These are phyloP conservation scores for Dryobotodes eremita DNA, from an alignment of 2,888 invertebrate species.

Conservation along the genomic window DNA sequence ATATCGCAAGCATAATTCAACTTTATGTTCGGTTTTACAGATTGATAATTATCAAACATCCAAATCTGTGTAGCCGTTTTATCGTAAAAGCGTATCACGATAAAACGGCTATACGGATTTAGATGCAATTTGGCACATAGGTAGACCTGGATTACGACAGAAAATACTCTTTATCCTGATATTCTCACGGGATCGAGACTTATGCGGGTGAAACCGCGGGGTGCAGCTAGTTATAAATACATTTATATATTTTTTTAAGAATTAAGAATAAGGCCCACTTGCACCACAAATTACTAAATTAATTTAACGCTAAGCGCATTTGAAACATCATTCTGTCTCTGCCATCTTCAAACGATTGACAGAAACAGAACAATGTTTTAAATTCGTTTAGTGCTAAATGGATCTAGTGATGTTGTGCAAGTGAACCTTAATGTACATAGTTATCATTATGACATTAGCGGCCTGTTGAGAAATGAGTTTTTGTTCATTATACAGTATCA, in stretches of 20 bases:
- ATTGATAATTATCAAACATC: background rate
- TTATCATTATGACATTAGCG: background rate
- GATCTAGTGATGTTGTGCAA: background rate
- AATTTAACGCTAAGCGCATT: background rate
- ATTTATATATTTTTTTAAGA: too few species aligned
- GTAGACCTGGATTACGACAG: too few species aligned
- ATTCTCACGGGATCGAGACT: too few species aligned
- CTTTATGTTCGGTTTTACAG: background rate
- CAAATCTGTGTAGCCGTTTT: too few species aligned
- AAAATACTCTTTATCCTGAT: too few species aligned
- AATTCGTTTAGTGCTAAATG: background rate
- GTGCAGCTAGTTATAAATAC: too few species aligned
- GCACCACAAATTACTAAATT: background rate
- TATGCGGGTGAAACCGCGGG: too few species aligned
- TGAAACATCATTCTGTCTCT: too few species aligned
- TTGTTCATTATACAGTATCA: background rate
- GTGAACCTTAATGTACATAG: background rate
- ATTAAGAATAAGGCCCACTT: background rate
- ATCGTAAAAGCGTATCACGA: too few species aligned
- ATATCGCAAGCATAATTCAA: background rate
- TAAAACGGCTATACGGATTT: too few species aligned
- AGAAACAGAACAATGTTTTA: background rate
- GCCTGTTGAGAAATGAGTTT: background rate
- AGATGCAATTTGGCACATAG: too few species aligned
- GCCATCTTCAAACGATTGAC: background rate